Evolutionary conservation across 2,797 vertebrate genomes (phyloP).

Genomic region (Pseudochirops corinnae): DNA sequence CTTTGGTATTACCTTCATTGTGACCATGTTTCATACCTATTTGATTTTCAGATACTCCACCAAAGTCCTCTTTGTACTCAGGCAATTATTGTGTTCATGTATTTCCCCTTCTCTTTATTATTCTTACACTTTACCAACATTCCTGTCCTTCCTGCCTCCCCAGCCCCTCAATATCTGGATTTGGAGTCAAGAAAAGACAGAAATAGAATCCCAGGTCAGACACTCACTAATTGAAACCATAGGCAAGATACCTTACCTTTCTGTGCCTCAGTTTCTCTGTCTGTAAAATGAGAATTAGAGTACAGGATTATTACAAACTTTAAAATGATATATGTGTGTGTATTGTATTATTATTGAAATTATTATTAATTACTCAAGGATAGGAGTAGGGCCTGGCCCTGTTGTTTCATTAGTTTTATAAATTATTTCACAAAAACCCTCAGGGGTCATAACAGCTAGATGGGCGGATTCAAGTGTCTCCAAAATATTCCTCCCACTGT

Average conservation of each 20-base stretch:
- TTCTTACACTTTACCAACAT: not conserved
- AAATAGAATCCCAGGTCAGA: not conserved
- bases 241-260: not conserved
- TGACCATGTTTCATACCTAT: not conserved
- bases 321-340: not conserved
- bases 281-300: not conserved
- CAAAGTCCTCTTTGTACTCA: not conserved
- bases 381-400: not conserved
- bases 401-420: not conserved
- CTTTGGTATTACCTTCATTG: not conserved
- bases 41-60: not conserved
- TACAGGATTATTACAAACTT: not conserved
- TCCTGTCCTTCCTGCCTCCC: not conserved
- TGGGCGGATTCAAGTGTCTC: not conserved
- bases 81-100: not conserved
- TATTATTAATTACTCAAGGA: not conserved
- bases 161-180: not conserved
- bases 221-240: not conserved
- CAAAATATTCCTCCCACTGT: not conserved
- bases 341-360: not conserved
- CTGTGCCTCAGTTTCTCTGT: not conserved
- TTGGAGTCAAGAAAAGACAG: not conserved
- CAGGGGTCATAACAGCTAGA: not conserved
- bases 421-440: not conserved
- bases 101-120: not conserved